Evolutionary conservation across 2,888 invertebrate species (phyloP).

Genomic region (Hyposoter didymator): DNA sequence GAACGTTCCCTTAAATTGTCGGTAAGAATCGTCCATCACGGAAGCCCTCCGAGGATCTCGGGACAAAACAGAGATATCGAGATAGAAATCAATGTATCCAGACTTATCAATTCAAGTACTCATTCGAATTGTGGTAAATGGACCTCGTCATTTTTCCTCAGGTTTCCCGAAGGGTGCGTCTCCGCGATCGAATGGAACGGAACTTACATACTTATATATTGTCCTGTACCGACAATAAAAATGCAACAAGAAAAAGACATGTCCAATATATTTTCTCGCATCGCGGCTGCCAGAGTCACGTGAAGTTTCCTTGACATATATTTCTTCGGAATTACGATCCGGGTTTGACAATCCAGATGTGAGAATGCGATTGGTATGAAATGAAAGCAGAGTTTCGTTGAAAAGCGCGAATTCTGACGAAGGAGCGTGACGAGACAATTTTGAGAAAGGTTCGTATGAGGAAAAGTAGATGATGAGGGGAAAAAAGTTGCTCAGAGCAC

Average conservation of each 20-base stretch:
- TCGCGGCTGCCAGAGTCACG: background rate
- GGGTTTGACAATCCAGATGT: constrained; percentile 36
- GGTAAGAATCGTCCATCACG: background rate
- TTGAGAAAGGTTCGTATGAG: constrained; percentile 59
- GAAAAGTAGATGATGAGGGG: constrained; percentile 35
- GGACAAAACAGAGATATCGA: no score
- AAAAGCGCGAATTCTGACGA: constrained; percentile 48
- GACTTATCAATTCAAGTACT: background rate
- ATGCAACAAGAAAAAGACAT: background rate
- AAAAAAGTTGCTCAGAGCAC: constrained; percentile 61
- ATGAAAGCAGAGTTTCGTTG: constrained; percentile 69
- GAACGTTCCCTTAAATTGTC: background rate
- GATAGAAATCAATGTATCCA: background rate
- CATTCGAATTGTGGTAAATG: constrained; percentile 62
- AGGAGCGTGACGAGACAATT: constrained; percentile 53
- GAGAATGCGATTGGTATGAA: constrained; percentile 63
- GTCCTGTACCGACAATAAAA: constrained; percentile 5
- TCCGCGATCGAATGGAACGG: constrained; percentile 26
- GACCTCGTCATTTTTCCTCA: background rate
- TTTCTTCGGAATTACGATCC: constrained; percentile 41
- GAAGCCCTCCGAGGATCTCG: background rate
- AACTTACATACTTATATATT: no score
- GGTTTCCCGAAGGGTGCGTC: constrained; percentile 13
- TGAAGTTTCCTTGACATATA: constrained; percentile 22
- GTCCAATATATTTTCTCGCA: background rate